Evolutionary conservation across 2,888 invertebrate species (phyloP).

Genomic region (Callosobruchus maculatus): DNA sequence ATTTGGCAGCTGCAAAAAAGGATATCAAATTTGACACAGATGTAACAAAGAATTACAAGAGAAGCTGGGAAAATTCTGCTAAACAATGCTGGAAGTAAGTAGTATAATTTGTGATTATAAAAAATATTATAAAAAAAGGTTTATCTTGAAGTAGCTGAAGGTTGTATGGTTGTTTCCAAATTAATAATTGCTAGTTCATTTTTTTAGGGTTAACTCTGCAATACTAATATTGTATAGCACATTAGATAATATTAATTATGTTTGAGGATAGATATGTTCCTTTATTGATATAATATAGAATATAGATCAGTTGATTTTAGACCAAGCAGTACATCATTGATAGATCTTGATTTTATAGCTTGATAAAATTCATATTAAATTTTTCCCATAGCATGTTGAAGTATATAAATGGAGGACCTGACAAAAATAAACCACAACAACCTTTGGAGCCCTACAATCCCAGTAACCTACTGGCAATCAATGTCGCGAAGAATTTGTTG

Average conservation of each 20-base stretch:
- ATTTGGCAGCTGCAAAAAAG: slow-evolving; percentile 34
- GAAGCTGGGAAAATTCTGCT: slow-evolving; percentile 30
- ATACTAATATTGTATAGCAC: no score
- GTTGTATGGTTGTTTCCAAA: neutral
- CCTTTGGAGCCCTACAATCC: neutral
- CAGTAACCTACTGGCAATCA: neutral
- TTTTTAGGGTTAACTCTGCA: no score
- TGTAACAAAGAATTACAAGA: slow-evolving; percentile 7
- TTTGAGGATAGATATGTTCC: no score
- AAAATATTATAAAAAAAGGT: neutral
- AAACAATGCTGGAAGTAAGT: slow-evolving; percentile 3
- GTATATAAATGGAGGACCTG: neutral
- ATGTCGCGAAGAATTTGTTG: neutral
- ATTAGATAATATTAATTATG: no score
- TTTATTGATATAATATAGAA: no score
- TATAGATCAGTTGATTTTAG: no score
- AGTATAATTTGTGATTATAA: neutral
- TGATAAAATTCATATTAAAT: no score
- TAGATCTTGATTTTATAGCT: no score
- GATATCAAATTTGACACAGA: slow-evolving; percentile 21
- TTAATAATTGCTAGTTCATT: no score
- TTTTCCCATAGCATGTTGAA: neutral
- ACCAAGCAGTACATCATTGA: no score
- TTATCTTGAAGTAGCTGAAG: neutral
- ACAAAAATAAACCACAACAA: neutral